phyloP scores from a whole-genome alignment of 2,113 vertebrate genomes.

The Tachuris rubrigastra region DNA sequence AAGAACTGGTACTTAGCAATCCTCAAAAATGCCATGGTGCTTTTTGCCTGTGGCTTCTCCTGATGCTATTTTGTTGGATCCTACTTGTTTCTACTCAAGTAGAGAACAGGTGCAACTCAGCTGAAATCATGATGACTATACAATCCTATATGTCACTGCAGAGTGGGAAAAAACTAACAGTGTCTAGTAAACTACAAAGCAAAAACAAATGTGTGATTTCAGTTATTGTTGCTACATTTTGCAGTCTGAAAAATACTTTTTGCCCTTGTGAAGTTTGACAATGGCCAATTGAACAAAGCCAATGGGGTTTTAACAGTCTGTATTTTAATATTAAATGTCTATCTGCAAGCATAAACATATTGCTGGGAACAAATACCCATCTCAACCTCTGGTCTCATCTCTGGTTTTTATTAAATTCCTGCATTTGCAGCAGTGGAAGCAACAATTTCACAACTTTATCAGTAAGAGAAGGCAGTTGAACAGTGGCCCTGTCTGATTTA shows the following conservation, averaged over 20 bases:
- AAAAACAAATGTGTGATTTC: background rate
- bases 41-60: background rate
- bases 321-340: background rate
- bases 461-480: background rate
- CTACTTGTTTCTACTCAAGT: background rate
- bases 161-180: background rate
- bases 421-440: background rate
- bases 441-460: background rate
- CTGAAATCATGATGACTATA: background rate
- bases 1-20: background rate
- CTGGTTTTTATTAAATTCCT: background rate
- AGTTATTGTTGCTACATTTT: background rate
- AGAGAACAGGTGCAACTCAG: constrained; percentile 15
- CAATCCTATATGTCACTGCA: background rate
- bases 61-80: background rate
- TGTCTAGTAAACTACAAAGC: background rate
- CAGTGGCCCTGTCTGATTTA: background rate
- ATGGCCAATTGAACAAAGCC: background rate
- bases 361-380: background rate
- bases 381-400: background rate
- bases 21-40: background rate
- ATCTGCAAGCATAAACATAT: background rate
- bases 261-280: background rate
- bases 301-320: background rate
- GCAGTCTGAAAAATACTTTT: background rate